These are phyloP conservation scores for Neoarius graeffei DNA, from an alignment of 2,113 vertebrate species.

Conservation along the genomic window DNA sequence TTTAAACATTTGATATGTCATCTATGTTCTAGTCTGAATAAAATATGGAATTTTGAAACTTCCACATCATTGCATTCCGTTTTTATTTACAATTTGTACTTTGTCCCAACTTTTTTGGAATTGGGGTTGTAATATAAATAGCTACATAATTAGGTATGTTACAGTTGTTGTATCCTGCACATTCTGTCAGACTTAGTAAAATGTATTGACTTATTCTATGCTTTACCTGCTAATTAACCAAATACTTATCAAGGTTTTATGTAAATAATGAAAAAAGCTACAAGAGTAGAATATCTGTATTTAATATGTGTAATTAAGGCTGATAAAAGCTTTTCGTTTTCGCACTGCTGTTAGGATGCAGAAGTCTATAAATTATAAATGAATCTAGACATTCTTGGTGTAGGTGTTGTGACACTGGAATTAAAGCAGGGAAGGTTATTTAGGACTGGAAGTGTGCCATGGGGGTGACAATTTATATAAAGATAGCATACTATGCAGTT, in stretches of 20 bases:
- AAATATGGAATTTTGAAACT: too few species aligned
- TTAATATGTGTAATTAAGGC: neutral
- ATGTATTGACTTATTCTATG: conserved; percentile 8
- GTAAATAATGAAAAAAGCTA: neutral
- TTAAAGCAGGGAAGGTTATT: conserved; percentile 4
- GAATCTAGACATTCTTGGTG: neutral
- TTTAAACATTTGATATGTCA: too few species aligned
- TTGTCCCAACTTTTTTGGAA: too few species aligned
- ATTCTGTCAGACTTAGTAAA: neutral
- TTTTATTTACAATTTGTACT: too few species aligned
- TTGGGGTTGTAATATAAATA: too few species aligned
- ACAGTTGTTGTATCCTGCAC: neutral
- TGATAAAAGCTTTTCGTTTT: neutral
- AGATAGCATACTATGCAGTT: neutral
- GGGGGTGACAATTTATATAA: neutral
- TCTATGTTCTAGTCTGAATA: too few species aligned
- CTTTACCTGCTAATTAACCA: neutral
- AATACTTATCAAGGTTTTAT: neutral
- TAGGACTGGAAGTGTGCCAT: neutral
- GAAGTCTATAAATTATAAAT: conserved; percentile 2
- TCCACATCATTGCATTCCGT: too few species aligned
- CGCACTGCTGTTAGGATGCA: too few species aligned
- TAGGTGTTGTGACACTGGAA: neutral
- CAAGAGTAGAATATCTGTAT: neutral
- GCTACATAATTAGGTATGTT: neutral